Conservation (phyloP, 2,888 invertebrate genomes). For the Trypoxylon attenuatum region DNA sequence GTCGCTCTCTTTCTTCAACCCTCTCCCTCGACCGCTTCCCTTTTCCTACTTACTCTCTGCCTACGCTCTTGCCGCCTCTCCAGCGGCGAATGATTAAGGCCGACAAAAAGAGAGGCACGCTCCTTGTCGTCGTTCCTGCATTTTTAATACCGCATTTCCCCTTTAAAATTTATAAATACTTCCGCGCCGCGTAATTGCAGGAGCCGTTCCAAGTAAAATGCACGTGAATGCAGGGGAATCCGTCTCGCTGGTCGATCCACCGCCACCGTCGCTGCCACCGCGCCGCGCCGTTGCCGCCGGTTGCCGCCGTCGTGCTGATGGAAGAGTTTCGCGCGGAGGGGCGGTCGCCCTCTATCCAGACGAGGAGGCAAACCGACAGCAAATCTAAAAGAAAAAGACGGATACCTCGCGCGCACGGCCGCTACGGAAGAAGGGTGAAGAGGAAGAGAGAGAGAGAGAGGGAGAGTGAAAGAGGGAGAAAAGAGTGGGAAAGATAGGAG, state of each 20-base stretch:
- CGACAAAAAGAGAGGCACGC: slow-evolving; percentile 8
- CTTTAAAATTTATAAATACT: slow-evolving; percentile 53
- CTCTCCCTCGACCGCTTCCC: no score
- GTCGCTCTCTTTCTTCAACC: no score
- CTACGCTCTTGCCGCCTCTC: not conserved
- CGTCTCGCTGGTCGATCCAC: slow-evolving; percentile 50
- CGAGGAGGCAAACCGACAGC: not conserved
- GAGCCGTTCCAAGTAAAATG: slow-evolving; percentile 51
- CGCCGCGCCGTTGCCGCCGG: not conserved
- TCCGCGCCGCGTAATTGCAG: slow-evolving; percentile 49
- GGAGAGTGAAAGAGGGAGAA: slow-evolving; percentile 20
- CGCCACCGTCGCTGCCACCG: not conserved
- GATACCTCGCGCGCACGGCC: no score
- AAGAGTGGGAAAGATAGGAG: no score
- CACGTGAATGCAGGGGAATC: slow-evolving; percentile 60
- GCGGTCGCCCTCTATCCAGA: not conserved
- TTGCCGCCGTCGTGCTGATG: slow-evolving; percentile 10
- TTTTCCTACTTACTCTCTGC: no score
- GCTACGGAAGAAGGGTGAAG: no score
- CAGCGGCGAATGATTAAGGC: not conserved
- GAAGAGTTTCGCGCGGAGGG: slow-evolving; percentile 42
- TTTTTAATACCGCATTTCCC: slow-evolving; percentile 54
- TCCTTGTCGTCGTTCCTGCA: slow-evolving; percentile 42
- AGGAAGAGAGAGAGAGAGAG: slow-evolving; percentile 23
- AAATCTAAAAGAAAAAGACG: no score